Conservation (phyloP, 1,140 invertebrate genomes). For the Chironomus striatipennis region DNA sequence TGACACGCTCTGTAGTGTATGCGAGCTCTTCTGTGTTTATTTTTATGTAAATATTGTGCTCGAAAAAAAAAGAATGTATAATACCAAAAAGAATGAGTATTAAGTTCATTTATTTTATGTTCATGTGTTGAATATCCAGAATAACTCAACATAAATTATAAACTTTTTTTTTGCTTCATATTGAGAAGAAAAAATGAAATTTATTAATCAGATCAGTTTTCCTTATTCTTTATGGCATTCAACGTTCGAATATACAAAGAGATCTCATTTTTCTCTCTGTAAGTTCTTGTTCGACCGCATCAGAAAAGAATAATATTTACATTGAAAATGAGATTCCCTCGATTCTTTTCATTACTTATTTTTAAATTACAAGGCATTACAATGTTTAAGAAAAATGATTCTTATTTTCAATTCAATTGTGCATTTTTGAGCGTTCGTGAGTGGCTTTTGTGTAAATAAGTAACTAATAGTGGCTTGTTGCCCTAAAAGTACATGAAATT, state of each 20-base stretch:
- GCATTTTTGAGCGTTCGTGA: too few relatives aligned
- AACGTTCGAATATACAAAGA: too few relatives aligned
- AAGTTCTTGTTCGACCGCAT: too few relatives aligned
- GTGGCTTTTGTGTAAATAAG: too few relatives aligned
- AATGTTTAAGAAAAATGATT: neutral
- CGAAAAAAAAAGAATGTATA: neutral
- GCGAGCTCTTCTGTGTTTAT: neutral
- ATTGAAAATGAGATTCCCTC: neutral
- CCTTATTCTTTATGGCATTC: neutral
- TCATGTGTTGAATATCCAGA: neutral
- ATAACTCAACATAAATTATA: neutral
- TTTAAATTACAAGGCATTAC: neutral
- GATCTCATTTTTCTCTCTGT: too few relatives aligned
- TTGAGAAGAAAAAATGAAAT: neutral
- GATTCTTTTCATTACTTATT: neutral
- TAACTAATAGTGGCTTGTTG: too few relatives aligned
- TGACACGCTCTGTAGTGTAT: neutral
- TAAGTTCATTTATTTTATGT: neutral
- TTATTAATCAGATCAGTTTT: slow-evolving; percentile 17
- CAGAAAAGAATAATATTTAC: slow-evolving; percentile 6
- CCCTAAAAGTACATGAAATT: too few relatives aligned
- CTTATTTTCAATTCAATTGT: too few relatives aligned
- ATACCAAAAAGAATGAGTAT: neutral
- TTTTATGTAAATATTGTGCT: slow-evolving; percentile 21
- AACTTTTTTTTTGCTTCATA: neutral